Percentiles rank a stretch among this genome's conserved stretches.
phyloP scores from a whole-genome alignment of 2,888 invertebrate species.

The Lasioglossum leucozonium region DNA sequence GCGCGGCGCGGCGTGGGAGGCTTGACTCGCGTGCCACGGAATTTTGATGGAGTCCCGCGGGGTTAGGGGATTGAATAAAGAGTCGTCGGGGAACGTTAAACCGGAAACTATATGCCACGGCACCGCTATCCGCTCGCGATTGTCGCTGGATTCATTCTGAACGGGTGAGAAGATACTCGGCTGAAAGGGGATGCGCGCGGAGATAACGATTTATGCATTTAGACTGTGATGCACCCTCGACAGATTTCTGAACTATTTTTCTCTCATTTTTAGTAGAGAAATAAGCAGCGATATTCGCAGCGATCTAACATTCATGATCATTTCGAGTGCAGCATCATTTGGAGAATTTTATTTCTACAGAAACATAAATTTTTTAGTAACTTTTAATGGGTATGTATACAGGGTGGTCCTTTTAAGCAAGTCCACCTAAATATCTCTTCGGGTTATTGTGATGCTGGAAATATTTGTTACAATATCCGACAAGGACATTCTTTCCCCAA shows the following conservation, averaged over 20 bases:
- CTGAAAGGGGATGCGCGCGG: neutral
- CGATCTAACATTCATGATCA: neutral
- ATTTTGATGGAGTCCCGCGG: conserved; percentile 8
- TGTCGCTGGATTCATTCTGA: neutral
- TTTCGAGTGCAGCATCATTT: too few relatives aligned
- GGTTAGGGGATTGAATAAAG: neutral
- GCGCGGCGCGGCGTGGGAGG: neutral
- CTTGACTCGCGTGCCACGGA: conserved; percentile 10
- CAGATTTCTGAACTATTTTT: neutral
- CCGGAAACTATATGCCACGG: conserved; percentile 4
- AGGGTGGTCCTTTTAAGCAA: too few relatives aligned
- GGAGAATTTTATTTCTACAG: neutral
- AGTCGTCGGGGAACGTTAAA: conserved; percentile 1
- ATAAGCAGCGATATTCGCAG: neutral
- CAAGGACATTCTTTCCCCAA: too few relatives aligned
- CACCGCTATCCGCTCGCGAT: neutral
- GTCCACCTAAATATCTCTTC: too few relatives aligned
- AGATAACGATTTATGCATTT: neutral
- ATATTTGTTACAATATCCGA: too few relatives aligned
- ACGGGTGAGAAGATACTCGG: neutral
- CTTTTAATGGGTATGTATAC: too few relatives aligned
- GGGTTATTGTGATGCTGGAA: too few relatives aligned
- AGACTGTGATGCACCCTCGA: neutral
- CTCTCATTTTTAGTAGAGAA: neutral
- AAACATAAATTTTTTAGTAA: too few relatives aligned